Base-by-base conservation (phyloP, 2,888 invertebrate species). In the Alloscopus bannaensis region DNA sequence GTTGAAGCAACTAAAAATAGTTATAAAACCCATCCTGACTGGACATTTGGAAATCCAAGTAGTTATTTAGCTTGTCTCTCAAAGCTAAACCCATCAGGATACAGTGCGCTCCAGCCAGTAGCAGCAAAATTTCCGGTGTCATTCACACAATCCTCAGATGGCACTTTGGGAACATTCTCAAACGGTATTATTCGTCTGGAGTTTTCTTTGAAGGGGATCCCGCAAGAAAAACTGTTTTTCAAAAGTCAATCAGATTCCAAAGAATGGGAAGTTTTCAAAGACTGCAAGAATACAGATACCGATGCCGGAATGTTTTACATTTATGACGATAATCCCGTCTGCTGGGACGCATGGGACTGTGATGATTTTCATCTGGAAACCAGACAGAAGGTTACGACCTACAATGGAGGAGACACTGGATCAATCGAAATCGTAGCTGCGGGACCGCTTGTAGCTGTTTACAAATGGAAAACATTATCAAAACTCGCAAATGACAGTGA, bases 331-430 rank as follows among this genome's bases (percentile, higher is more conserved):
- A 87, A 90, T 2, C 90, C 90, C 0, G 85, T 90, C 29, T 90
- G 88, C 86, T 90, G 90, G 90, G 90, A 90, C 86, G 90, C 90
- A 11, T 90, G 90, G 90, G 90, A 90, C 86, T 89, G 89, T 1
- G 90, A 90, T 90, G 90, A 90, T 86, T 90, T 90, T 83, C 90
- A 90, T 83, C 84, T 90, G 68, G 89, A 90, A 84, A 90, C 90
- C 3, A 88, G 87, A 82, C 82, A 45, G 73, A 64, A 18, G 22
- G 47, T 60, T 50, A 28, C 28, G 26, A 40, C 42, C 26, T 31
- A 11, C 29, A 50, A 42, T 28, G 40, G 29, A 2, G 36, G 31
- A 4, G 13, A 57, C 1, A 11, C 2, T 22, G 50, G 55, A 11
- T 18, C 36, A 3, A 52, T 26, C 16, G 28, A 70, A 28, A 26